A percentile compares a stretch with the other conserved stretches of the same genome.
phyloP scores from a whole-genome alignment of 2,888 invertebrate species.

The Chrysomela aeneicollis region DNA sequence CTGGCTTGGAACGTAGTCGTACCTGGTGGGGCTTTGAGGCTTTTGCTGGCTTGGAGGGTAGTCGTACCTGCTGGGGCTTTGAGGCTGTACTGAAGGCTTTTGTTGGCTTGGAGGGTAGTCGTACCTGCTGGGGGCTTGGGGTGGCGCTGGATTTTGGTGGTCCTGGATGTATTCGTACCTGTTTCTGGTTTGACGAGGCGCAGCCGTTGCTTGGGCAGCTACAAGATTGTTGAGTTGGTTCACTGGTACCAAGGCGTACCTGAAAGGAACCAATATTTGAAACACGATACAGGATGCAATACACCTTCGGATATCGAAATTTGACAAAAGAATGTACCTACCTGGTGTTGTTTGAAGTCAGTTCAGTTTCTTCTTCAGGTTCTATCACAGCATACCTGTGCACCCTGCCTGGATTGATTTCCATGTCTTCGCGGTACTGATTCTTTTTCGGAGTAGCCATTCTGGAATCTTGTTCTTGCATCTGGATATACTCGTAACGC shows the following conservation, averaged over 20 bases:
- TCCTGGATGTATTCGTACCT: slow-evolving; percentile 51
- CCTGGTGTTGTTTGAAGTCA: slow-evolving; percentile 47
- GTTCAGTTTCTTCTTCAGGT: slow-evolving; percentile 66
- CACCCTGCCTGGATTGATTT: slow-evolving; percentile 64
- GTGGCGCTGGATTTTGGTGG: background rate
- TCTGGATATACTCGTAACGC: slow-evolving; percentile 67
- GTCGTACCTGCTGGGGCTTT: slow-evolving; percentile 47
- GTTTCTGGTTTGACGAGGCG: slow-evolving; percentile 22
- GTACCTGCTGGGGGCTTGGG: slow-evolving; percentile 40
- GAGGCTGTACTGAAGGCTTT: too few species aligned
- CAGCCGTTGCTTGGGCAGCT: slow-evolving; percentile 9
- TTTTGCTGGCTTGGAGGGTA: slow-evolving; percentile 44
- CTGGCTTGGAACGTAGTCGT: slow-evolving; percentile 49
- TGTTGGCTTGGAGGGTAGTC: slow-evolving; percentile 39
- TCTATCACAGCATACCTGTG: slow-evolving; percentile 69
- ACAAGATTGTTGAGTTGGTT: slow-evolving; percentile 27
- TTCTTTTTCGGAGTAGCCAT: slow-evolving; percentile 60
- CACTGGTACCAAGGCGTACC: slow-evolving; percentile 55
- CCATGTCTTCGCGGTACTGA: slow-evolving; percentile 58
- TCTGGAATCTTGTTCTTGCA: slow-evolving; percentile 55
- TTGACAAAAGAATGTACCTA: too few species aligned
- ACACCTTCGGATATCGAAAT: slow-evolving; percentile 56
- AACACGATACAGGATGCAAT: too few species aligned
- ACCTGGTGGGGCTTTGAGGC: slow-evolving; percentile 36
- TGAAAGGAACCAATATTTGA: background rate